A percentile compares a stretch with the other conserved stretches of the same genome.
Conservation (phyloP, 2,888 invertebrate species). For the Chalcis sispes region DNA sequence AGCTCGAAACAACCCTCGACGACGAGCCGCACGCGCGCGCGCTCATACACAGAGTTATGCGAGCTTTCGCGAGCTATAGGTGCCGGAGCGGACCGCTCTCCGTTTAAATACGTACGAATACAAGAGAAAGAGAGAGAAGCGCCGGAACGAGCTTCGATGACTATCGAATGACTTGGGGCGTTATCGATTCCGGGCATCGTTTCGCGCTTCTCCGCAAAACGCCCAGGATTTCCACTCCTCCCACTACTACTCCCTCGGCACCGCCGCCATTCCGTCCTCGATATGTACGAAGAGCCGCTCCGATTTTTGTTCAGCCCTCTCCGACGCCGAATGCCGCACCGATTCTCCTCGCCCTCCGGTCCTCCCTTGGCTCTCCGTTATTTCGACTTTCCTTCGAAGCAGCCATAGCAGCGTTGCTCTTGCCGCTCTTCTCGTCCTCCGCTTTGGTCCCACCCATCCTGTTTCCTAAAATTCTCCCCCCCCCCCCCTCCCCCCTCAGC, state of each 20-base stretch:
- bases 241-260: slow-evolving; percentile 17
- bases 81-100: not conserved
- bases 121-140: slow-evolving; percentile 27
- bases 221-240: slow-evolving; percentile 46
- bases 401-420: not conserved
- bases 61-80: slow-evolving; percentile 31
- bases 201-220: slow-evolving; percentile 34
- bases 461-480: no score
- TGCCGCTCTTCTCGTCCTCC: not conserved
- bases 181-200: slow-evolving; percentile 71
- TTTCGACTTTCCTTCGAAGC: slow-evolving; percentile 38
- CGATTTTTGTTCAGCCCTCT: slow-evolving; percentile 39
- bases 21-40: slow-evolving; percentile 21
- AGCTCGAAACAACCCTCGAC: slow-evolving; percentile 58
- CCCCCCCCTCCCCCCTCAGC: not conserved
- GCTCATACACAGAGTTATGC: slow-evolving; percentile 20
- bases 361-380: no score
- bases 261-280: not conserved
- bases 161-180: slow-evolving; percentile 74
- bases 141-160: slow-evolving; percentile 66
- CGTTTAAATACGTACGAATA: not conserved
- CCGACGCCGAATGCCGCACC: slow-evolving; percentile 38
- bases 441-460: not conserved
- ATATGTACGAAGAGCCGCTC: not conserved
- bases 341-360: no score